Evolutionary conservation across 2,888 invertebrate genomes (phyloP), one percentile per base, ranked within the genome.

Genomic region (Habroteleia sp.): DNA sequence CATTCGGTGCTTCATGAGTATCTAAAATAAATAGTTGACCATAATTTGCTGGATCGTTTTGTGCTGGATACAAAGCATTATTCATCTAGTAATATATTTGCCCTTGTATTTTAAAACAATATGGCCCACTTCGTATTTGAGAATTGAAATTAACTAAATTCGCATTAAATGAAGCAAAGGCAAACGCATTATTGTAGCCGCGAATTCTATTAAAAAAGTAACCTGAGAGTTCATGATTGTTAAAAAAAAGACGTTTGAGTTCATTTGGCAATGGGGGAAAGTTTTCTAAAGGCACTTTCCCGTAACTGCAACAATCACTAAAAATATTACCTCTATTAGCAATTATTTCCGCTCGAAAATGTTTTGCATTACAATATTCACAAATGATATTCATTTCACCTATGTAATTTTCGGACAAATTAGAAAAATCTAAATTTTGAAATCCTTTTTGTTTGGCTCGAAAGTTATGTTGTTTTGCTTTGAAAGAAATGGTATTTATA

Each of bases 281-380:
- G 8, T 23, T 10, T 10, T 48, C 48, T 39, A 46, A 5, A 7
- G n/a, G 17, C 11, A 62, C 62, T 16, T 44, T 31, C 1, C 60
- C 62, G n/a, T 56, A 31, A 29, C 2, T 17, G 13, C 68, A 68
- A 16, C 68, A 71, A 13, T 71, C 58, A 16, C 20, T 31, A 10
- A 68, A 68, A 3, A 58, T 63, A 46, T 48, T 46, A 8, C 33
- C 29, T 20, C 10, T 62, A 37, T 63, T 54, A 0, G 14, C 5
- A 3, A 63, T 33, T 42, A 27, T 39, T 42, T 42, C 42, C 1
- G 42, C 23, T 42, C 25, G 23, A 25, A 42, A 42, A 13, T 42
- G 25, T 42, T 17, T 54, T 7, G 71, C 71, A 5, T 31, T 16
- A 8, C 71, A 71, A 56, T 71, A 33, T 3, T 33, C 23, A 35